phyloP scores from a whole-genome alignment of 2,888 invertebrate genomes.

The Rhaphigaster nebulosa region DNA sequence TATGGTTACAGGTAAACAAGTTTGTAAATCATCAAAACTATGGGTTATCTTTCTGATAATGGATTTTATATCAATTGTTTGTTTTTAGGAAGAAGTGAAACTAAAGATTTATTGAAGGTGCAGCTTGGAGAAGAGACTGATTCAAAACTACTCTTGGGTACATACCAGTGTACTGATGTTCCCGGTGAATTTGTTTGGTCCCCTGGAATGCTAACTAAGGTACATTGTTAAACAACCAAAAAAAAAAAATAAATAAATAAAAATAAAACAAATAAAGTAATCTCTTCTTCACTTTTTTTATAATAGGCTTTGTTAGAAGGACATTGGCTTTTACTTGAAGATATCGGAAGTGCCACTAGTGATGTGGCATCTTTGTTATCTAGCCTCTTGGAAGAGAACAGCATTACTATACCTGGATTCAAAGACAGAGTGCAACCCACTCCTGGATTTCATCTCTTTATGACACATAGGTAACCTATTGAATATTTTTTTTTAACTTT shows the following conservation, averaged over 20 bases:
- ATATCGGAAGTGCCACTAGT: conserved; percentile 92
- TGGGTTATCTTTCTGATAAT: background rate
- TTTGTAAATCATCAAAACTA: conserved; percentile 39
- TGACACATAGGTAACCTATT: conserved; percentile 80
- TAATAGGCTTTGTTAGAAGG: conserved; percentile 84
- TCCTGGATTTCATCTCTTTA: conserved; percentile 92
- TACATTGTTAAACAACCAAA: conserved; percentile 65
- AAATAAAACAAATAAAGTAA: background rate
- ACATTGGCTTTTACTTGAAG: conserved; percentile 94
- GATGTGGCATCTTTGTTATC: conserved; percentile 92
- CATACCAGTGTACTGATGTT: conserved; percentile 94
- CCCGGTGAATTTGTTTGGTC: conserved; percentile 98
- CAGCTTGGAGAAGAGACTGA: conserved; percentile 98
- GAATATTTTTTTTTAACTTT: background rate
- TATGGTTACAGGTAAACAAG: conserved; percentile 76
- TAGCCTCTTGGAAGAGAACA: conserved; percentile 86
- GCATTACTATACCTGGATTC: conserved; percentile 89
- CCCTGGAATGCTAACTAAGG: conserved; percentile 92
- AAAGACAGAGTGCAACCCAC: conserved; percentile 84
- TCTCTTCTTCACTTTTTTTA: conserved; percentile 61
- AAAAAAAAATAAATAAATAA: too few species aligned
- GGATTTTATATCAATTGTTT: background rate
- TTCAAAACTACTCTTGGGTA: conserved; percentile 93
- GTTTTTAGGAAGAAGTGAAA: conserved; percentile 67
- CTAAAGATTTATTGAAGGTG: conserved; percentile 80